A percentile compares a stretch with the other conserved stretches of the same genome.
phyloP scores from a whole-genome alignment of 2,888 invertebrate species.

The Tillus elongatus region DNA sequence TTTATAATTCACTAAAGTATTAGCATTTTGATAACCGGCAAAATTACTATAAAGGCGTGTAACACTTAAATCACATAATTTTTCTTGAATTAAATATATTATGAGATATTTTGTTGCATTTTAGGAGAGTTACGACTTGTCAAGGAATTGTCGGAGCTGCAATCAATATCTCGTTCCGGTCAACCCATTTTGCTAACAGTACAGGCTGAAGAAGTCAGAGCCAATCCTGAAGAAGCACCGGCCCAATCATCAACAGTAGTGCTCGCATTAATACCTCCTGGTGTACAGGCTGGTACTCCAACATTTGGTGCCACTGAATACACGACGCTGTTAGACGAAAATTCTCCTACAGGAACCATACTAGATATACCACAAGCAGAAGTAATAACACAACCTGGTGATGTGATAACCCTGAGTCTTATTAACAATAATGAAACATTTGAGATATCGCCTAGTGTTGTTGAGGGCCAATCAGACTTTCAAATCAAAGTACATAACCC shows the following conservation, averaged over 20 bases:
- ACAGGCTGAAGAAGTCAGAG: constrained; percentile 76
- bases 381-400: constrained; percentile 40
- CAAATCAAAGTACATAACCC: constrained; percentile 77
- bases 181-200: constrained; percentile 76
- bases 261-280: constrained; percentile 61
- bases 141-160: constrained; percentile 67
- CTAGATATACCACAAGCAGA: constrained; percentile 41
- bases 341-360: constrained; percentile 70
- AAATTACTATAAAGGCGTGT: too few species aligned
- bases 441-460: constrained; percentile 75
- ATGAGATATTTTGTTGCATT: constrained; percentile 25
- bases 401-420: constrained; percentile 69
- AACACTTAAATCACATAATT: too few species aligned
- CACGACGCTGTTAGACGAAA: constrained; percentile 67
- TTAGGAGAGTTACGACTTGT: constrained; percentile 60
- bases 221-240: constrained; percentile 51
- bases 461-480: constrained; percentile 53
- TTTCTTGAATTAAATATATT: too few species aligned
- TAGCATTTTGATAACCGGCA: too few species aligned
- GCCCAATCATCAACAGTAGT: constrained; percentile 75
- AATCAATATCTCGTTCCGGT: constrained; percentile 71
- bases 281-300: constrained; percentile 30
- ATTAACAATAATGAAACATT: constrained; percentile 80
- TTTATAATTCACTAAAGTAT: too few species aligned
- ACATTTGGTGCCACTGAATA: constrained; percentile 47